Evolutionary conservation across 2,113 vertebrate species (phyloP).

Genomic region (Balaenoptera acutorostrata): DNA sequence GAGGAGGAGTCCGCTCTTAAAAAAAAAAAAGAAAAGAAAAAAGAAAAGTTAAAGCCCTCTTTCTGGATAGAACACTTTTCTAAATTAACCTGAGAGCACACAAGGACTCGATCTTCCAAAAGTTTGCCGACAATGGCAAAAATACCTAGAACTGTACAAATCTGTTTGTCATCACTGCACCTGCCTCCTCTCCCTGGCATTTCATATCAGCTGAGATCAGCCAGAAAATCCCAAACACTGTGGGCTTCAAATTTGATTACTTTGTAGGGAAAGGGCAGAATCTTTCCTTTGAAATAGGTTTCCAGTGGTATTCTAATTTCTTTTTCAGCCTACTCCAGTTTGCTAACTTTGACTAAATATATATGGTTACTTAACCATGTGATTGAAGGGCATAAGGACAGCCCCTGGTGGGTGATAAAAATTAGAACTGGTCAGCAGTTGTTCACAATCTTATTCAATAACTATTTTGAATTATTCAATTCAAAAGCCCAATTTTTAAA

Average conservation of each 20-base stretch:
- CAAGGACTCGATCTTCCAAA: neutral
- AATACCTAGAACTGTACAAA: neutral
- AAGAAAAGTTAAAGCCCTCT: neutral
- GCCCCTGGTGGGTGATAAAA: neutral
- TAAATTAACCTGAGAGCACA: neutral
- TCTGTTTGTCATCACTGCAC: neutral
- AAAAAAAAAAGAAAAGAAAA: neutral
- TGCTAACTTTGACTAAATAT: neutral
- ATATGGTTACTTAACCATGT: neutral
- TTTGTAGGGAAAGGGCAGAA: neutral
- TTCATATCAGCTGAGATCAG: slow-evolving; percentile 31
- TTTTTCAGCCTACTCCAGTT: neutral
- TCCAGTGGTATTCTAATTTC: neutral
- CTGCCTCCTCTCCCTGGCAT: neutral
- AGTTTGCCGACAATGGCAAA: neutral
- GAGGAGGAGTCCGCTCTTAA: neutral
- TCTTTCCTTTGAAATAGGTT: slow-evolving; percentile 13
- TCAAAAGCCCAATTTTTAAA: neutral
- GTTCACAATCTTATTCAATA: neutral
- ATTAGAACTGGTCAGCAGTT: neutral
- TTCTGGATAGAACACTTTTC: neutral
- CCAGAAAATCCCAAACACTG: neutral
- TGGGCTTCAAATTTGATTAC: slow-evolving; percentile 15
- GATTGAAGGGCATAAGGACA: neutral
- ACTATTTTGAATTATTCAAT: neutral